Base-by-base conservation (phyloP, 2,797 vertebrate species). In the Erithacus rubecula region DNA sequence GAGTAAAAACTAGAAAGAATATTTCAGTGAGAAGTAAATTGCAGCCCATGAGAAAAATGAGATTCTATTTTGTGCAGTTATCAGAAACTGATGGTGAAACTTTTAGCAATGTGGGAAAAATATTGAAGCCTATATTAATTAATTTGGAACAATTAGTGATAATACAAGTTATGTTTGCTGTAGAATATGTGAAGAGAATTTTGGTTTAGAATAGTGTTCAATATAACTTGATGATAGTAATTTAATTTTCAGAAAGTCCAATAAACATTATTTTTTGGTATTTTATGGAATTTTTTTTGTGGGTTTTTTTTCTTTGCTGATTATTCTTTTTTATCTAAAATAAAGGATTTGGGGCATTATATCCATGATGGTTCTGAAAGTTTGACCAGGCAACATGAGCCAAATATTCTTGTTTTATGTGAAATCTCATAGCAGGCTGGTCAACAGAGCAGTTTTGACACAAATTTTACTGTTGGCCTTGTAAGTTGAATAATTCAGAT, bases 241-340 rank as follows among this genome's bases (percentile, higher is more conserved):
- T 90, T 83, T 91, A 71, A 94, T 95, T 93, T 84, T 87, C 56
- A 94, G 83, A 71, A 90, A 88, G 74, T 86, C 91, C 95, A 81
- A 58, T 94, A 74, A 85, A 89, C 67, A 74, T 95, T 81, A 91
- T 78, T 93, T 93, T 96, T 86, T 93, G 80, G 37, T 75, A 83
- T 27, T 11, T 53, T 85, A 4, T 19, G 19, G 4, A 5, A n/a
- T n/a, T 18, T 4, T 30, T 52, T 29, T 18, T 30, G 9, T 15
- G n/a, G n/a, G 21, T 14, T 15, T 21, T 6, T 15, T n/a, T 6
- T 55, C 12, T 87, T 65, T 60, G 9, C 26, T 21, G 7, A 26
- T 62, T 68, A 15, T 68, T 81, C 4, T 65, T 89, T 90, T 60
- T 52, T 19, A 49, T 16, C 19, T n/a, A 55, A 59, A 59, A 63